Conservation (phyloP, 2,888 invertebrate genomes). For the Trileptium ribeirensis region DNA sequence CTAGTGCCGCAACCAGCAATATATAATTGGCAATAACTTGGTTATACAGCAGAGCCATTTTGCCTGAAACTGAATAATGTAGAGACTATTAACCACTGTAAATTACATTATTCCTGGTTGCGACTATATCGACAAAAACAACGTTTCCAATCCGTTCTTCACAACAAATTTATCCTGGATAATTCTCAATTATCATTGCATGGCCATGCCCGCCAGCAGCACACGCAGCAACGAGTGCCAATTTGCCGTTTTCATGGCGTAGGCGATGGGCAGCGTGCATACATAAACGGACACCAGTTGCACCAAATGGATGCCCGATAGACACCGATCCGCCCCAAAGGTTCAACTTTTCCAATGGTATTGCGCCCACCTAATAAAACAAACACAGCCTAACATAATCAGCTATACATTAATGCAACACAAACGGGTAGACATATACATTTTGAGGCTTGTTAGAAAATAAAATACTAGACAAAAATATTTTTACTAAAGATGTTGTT, state of each 20-base stretch:
- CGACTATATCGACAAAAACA: too few relatives aligned
- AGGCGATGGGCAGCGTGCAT: slow-evolving; percentile 70
- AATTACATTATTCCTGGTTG: too few relatives aligned
- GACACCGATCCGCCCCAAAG: slow-evolving; percentile 97
- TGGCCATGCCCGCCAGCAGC: slow-evolving; percentile 91
- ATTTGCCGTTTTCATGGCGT: slow-evolving; percentile 85
- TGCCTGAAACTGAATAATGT: too few relatives aligned
- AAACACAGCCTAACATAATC: not conserved
- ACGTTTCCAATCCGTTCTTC: too few relatives aligned
- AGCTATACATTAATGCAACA: not conserved
- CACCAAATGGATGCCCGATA: slow-evolving; percentile 97
- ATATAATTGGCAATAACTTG: too few relatives aligned
- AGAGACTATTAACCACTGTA: too few relatives aligned
- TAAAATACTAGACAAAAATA: too few relatives aligned
- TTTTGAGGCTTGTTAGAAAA: too few relatives aligned
- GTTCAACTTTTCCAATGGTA: slow-evolving; percentile 86
- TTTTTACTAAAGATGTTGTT: too few relatives aligned
- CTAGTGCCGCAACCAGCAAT: too few relatives aligned
- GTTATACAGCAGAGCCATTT: too few relatives aligned
- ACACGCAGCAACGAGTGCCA: slow-evolving; percentile 87
- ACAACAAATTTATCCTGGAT: slow-evolving; percentile 46
- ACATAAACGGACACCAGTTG: slow-evolving; percentile 73
- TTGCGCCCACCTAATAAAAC: slow-evolving; percentile 63
- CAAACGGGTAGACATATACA: too few relatives aligned
- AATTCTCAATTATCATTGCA: slow-evolving; percentile 55